Conservation (phyloP, 2,797 vertebrate species). For the Megaceryle alcyon region DNA sequence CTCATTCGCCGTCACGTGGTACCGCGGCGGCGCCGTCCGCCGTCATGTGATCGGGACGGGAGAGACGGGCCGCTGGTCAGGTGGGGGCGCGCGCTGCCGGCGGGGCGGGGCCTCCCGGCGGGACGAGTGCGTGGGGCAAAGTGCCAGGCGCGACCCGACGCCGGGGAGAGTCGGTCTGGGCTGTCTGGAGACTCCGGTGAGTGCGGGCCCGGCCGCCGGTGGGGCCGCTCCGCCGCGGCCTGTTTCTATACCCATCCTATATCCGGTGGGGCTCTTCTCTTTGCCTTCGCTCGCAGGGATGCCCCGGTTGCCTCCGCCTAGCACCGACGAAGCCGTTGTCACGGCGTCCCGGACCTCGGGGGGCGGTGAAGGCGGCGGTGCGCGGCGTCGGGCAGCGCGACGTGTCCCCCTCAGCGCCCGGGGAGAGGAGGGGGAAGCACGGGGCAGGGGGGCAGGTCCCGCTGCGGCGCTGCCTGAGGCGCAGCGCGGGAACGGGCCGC, state of each 20-base stretch:
- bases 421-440: too few species aligned
- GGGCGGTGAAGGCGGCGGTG: not conserved
- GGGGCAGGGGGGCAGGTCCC: not conserved
- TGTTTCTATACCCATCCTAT: too few species aligned
- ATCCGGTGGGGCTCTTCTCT: too few species aligned
- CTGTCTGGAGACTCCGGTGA: not conserved
- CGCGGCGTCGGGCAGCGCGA: not conserved
- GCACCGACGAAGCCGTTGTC: not conserved
- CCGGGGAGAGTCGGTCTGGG: rapidly evolving
- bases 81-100: not conserved
- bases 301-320: not conserved
- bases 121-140: not conserved
- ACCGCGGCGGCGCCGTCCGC: too few species aligned
- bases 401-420: not conserved
- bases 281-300: too few species aligned
- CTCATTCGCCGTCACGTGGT: not conserved
- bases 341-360: not conserved
- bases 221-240: not conserved
- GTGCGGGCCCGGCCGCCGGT: not conserved
- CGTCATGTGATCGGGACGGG: not conserved
- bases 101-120: not conserved
- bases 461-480: not conserved
- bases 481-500: not conserved
- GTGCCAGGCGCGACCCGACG: not conserved
- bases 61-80: not conserved